Conservation (phyloP, 1,140 invertebrate species). For the Drosophila navojoa region DNA sequence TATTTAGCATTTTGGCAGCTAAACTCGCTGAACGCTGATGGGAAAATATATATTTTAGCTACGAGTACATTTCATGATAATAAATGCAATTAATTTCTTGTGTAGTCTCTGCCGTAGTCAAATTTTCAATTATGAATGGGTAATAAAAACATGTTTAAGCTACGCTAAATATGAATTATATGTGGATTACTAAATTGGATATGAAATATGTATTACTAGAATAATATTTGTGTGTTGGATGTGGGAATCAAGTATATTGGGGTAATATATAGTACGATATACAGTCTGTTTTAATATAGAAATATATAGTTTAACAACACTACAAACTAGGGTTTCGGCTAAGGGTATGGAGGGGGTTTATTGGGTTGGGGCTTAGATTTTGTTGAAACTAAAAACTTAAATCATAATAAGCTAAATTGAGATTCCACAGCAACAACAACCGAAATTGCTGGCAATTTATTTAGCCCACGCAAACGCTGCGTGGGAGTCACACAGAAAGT, state of each 20-base stretch:
- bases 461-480: neutral
- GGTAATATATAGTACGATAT: conserved; percentile 38
- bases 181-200: conserved; percentile 8
- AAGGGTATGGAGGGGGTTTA: conserved; percentile 17
- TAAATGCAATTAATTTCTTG: conserved; percentile 6
- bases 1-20: conserved; percentile 6
- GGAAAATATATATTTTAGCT: conserved; percentile 4
- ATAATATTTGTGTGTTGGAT: conserved; percentile 10
- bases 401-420: too few species aligned
- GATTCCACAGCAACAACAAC: conserved; percentile 2
- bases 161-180: conserved; percentile 18
- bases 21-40: conserved; percentile 2
- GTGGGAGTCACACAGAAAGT: conserved; percentile 5
- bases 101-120: conserved; percentile 6
- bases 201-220: conserved; percentile 14
- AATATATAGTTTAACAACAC: conserved; percentile 42
- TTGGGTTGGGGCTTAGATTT: neutral
- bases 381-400: conserved; percentile 19
- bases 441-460: conserved; percentile 12
- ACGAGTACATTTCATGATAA: neutral
- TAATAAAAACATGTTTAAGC: conserved; percentile 6
- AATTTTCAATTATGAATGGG: conserved; percentile 8
- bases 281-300: conserved; percentile 27
- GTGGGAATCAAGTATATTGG: conserved; percentile 8
- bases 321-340: conserved; percentile 54